These are phyloP conservation scores for Calypte anna DNA, from an alignment of 2,113 vertebrate species.

Conservation along the genomic window DNA sequence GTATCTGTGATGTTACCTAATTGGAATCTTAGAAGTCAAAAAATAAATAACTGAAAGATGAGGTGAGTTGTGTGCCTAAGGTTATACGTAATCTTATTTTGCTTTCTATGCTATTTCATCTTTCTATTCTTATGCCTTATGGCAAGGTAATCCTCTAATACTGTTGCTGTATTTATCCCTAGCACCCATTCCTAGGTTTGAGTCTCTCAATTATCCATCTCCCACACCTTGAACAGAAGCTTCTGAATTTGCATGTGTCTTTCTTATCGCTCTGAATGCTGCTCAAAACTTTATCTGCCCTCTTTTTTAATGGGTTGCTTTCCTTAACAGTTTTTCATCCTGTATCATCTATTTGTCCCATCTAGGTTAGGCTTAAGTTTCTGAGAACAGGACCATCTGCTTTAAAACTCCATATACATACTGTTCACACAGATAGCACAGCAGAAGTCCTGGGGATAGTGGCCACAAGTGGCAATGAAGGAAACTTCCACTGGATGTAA, in stretches of 20 bases:
- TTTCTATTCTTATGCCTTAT: neutral
- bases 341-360: neutral
- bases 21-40: constrained; percentile 29
- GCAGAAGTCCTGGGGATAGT: neutral
- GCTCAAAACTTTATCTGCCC: neutral
- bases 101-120: neutral
- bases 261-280: neutral
- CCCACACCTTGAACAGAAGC: neutral
- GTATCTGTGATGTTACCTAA: constrained; percentile 42
- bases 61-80: neutral
- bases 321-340: neutral
- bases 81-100: neutral
- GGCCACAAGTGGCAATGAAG: neutral
- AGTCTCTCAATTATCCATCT: neutral
- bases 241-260: neutral
- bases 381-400: neutral
- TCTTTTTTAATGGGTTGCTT: neutral
- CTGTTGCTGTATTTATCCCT: neutral
- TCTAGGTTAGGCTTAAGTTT: neutral
- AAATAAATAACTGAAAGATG: constrained; percentile 9
- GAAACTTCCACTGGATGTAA: neutral
- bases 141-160: neutral
- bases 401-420: neutral
- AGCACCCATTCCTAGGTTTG: neutral
- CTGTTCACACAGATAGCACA: neutral